These are phyloP conservation scores for Syrista parreyssii DNA, from an alignment of 2,888 invertebrate genomes.

Conservation along the genomic window DNA sequence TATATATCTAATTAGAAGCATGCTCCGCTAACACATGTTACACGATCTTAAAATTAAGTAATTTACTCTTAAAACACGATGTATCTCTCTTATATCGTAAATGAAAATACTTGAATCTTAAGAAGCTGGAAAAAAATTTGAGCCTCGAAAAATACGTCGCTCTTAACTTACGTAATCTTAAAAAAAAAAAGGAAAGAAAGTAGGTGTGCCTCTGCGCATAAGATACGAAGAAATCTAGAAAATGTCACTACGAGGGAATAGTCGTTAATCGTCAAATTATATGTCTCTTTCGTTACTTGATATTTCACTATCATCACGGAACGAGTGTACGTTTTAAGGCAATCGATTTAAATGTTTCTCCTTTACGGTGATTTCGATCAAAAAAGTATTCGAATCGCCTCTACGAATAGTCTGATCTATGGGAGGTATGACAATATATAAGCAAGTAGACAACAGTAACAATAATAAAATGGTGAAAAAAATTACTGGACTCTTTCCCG, in stretches of 20 bases:
- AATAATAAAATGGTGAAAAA: background rate
- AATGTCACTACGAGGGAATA: background rate
- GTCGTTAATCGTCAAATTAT: background rate
- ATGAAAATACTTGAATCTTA: conserved; percentile 54
- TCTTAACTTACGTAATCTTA: background rate
- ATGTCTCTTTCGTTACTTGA: background rate
- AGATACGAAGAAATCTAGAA: background rate
- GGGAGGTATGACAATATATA: background rate
- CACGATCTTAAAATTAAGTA: conserved; percentile 65
- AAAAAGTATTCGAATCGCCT: background rate
- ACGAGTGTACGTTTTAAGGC: background rate
- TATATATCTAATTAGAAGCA: conserved; percentile 65
- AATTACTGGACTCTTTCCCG: background rate
- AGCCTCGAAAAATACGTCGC: background rate
- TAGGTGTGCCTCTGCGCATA: background rate
- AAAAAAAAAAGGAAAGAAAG: background rate
- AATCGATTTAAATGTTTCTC: background rate
- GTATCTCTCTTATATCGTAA: conserved; percentile 48
- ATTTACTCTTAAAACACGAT: conserved; percentile 60
- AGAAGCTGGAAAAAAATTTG: conserved; percentile 3
- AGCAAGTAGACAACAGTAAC: background rate
- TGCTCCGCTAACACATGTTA: conserved; percentile 66
- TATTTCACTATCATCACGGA: background rate
- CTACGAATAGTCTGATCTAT: background rate
- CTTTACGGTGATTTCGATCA: background rate